Evolutionary conservation across 2,888 invertebrate species (phyloP).

Genomic region (Torymus aiolomorphi): DNA sequence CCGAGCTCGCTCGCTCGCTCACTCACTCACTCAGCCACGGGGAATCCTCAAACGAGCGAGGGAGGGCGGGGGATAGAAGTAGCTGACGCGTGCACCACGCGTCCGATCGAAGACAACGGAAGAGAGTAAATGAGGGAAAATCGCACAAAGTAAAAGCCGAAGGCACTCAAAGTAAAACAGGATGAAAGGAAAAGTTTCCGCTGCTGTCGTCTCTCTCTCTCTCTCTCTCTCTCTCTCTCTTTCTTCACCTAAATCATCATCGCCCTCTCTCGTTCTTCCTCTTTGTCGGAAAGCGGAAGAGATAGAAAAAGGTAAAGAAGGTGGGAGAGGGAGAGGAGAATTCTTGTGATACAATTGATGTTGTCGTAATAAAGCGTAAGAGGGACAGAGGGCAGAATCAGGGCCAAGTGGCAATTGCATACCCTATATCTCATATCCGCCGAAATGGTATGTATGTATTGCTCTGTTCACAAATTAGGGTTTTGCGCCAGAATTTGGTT

Average conservation of each 20-base stretch:
- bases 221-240: neutral
- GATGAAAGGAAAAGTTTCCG: conserved; percentile 35
- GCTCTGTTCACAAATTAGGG: too few relatives aligned
- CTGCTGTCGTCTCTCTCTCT: neutral
- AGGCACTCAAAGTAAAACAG: conserved; percentile 34
- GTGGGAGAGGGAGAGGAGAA: neutral
- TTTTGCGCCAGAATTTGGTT: too few relatives aligned
- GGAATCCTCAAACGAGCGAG: conserved; percentile 13
- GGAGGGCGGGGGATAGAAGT: neutral
- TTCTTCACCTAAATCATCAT: conserved; percentile 16
- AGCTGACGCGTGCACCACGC: neutral
- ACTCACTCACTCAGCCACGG: neutral
- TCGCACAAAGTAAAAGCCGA: conserved; percentile 30
- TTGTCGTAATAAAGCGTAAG: conserved; percentile 19
- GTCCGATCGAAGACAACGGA: conserved; percentile 19
- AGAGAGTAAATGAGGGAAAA: conserved; percentile 25
- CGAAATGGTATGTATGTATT: too few relatives aligned
- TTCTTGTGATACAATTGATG: neutral
- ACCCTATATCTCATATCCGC: too few relatives aligned
- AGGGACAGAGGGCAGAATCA: too few relatives aligned
- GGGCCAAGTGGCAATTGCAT: neutral
- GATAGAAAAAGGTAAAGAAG: neutral
- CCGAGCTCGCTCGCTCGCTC: neutral
- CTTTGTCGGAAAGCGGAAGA: neutral
- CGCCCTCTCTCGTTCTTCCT: neutral